These are phyloP conservation scores for Oreohelix idahoensis DNA, from an alignment of 1,140 invertebrate species.

Conservation along the genomic window DNA sequence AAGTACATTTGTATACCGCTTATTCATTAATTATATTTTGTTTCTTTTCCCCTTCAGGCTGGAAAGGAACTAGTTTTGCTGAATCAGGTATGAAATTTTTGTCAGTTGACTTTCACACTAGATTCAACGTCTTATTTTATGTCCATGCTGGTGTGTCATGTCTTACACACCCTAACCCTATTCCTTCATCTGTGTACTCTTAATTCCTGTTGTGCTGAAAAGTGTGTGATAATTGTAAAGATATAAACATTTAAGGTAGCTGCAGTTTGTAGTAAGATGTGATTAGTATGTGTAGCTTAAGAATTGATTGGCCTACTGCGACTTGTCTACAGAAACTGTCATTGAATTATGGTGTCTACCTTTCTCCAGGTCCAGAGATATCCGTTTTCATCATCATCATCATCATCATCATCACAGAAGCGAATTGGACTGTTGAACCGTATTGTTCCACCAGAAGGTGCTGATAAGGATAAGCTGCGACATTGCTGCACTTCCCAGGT, in stretches of 20 bases:
- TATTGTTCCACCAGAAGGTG: conserved; percentile 77
- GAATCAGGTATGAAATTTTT: conserved; percentile 26
- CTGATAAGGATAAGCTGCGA: conserved; percentile 78
- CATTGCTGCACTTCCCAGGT: conserved; percentile 76
- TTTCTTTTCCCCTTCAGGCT: conserved; percentile 14
- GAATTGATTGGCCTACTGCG: too few species aligned
- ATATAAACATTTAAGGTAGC: too few species aligned
- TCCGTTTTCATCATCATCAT: conserved; percentile 84
- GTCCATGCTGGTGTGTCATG: too few species aligned
- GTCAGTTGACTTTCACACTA: neutral
- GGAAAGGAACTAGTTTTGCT: conserved; percentile 39
- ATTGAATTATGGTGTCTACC: conserved; percentile 36
- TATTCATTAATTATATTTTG: neutral
- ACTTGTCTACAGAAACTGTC: too few species aligned
- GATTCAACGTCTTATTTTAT: too few species aligned
- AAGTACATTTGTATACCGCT: too few species aligned
- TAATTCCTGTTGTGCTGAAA: too few species aligned
- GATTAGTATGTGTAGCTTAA: too few species aligned
- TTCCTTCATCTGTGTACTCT: too few species aligned
- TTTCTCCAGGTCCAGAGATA: conserved; percentile 78
- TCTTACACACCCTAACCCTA: too few species aligned
- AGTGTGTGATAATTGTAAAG: too few species aligned
- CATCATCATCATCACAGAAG: conserved; percentile 83
- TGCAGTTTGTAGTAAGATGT: too few species aligned
- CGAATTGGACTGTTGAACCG: conserved; percentile 82